Evolutionary conservation across 2,797 vertebrate species (phyloP).

Genomic region (Hapalemur alaotrensis): DNA sequence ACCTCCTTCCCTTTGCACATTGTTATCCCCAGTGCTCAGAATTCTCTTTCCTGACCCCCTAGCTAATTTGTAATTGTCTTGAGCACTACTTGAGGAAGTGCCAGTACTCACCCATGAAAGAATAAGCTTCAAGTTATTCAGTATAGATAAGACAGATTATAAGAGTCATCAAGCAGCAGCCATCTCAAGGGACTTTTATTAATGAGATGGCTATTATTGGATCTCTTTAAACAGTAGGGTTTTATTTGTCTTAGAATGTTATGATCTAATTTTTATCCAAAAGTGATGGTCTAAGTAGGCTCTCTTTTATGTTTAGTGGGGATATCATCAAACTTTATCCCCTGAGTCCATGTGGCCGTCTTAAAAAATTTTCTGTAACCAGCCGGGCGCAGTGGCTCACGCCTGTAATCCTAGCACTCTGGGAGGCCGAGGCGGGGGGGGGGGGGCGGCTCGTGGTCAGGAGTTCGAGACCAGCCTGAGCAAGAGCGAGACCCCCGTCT

Average conservation of each 20-base stretch:
- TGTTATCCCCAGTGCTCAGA: neutral
- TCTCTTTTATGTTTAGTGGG: neutral
- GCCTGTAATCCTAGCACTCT: no score
- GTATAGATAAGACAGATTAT: neutral
- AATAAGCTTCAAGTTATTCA: neutral
- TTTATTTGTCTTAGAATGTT: slow-evolving; percentile 3
- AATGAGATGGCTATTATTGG: neutral
- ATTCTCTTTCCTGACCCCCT: neutral
- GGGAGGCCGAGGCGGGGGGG: no score
- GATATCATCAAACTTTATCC: neutral
- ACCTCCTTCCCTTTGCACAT: neutral
- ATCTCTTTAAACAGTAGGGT: slow-evolving; percentile 31
- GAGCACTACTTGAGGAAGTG: neutral
- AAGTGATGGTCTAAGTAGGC: neutral
- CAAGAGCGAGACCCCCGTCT: no score
- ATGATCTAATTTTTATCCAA: neutral
- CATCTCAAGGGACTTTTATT: neutral
- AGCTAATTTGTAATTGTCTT: neutral
- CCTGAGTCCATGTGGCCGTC: neutral
- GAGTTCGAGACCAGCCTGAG: no score
- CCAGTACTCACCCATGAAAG: neutral
- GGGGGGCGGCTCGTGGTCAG: no score
- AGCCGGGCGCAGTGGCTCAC: no score
- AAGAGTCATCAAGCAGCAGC: neutral
- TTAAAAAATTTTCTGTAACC: neutral